Conservation (phyloP, 2,888 invertebrate genomes). For the Napeogenes inachia region DNA sequence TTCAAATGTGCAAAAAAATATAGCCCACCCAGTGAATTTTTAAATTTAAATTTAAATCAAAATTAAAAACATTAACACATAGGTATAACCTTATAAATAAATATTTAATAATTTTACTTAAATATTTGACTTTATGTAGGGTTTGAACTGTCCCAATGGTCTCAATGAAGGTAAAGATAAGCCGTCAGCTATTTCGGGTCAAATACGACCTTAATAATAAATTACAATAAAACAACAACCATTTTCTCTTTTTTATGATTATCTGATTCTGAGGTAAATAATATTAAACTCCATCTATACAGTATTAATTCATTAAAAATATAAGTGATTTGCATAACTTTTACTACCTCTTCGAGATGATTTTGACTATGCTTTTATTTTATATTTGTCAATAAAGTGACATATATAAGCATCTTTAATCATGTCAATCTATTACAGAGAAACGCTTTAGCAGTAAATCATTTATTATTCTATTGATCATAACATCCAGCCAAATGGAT, state of each 20-base stretch:
- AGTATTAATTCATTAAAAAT: too few relatives aligned
- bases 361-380: too few relatives aligned
- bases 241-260: slow-evolving; percentile 23
- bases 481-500: slow-evolving; percentile 26
- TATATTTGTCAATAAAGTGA: too few relatives aligned
- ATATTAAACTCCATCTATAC: too few relatives aligned
- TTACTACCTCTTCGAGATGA: too few relatives aligned
- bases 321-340: too few relatives aligned
- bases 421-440: too few relatives aligned
- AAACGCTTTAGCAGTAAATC: slow-evolving; percentile 29
- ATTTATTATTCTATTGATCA: slow-evolving; percentile 27
- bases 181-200: slow-evolving; percentile 26
- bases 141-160: slow-evolving; percentile 30
- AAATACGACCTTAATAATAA: slow-evolving; percentile 26
- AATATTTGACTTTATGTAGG: slow-evolving; percentile 32
- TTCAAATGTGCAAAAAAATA: too few relatives aligned
- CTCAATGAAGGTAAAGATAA: slow-evolving; percentile 27
- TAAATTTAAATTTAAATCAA: not conserved
- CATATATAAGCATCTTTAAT: too few relatives aligned
- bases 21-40: too few relatives aligned
- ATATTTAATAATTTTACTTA: slow-evolving; percentile 28
- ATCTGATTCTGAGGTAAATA: slow-evolving; percentile 6
- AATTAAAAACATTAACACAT: not conserved
- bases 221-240: too few relatives aligned
- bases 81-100: not conserved